phyloP scores from a whole-genome alignment of 1,140 invertebrate species.

The Pygmarrhopalites habei region DNA sequence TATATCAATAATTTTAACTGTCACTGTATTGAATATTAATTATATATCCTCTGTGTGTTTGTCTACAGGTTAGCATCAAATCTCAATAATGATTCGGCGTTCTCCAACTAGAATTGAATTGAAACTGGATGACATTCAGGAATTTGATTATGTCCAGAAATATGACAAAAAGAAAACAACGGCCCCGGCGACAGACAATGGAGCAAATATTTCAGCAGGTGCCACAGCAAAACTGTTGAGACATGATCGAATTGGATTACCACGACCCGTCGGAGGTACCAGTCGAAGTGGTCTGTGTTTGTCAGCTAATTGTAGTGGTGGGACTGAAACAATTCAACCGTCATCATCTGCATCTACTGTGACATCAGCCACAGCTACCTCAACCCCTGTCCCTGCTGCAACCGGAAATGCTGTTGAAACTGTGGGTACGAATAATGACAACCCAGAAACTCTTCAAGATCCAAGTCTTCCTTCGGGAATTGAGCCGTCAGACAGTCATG shows the following conservation, averaged over 20 bases:
- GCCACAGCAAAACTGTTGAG: background rate
- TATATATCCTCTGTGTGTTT: too few relatives aligned
- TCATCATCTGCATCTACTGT: background rate
- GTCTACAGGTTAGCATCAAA: too few relatives aligned
- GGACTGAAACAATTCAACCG: background rate
- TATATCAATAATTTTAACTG: too few relatives aligned
- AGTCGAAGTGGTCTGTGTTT: background rate
- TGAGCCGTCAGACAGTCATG: background rate
- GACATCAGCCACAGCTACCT: background rate
- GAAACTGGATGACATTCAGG: constrained; percentile 65
- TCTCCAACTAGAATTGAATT: constrained; percentile 66
- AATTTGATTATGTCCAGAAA: constrained; percentile 52
- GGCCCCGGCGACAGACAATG: background rate
- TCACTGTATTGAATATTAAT: too few relatives aligned
- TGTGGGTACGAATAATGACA: background rate
- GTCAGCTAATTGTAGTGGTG: background rate
- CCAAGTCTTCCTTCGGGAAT: background rate
- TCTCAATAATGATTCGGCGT: constrained; percentile 64
- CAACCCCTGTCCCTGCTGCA: background rate
- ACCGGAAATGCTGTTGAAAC: background rate
- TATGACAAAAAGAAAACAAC: constrained; percentile 36
- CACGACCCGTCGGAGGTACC: background rate
- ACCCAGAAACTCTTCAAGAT: background rate
- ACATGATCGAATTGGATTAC: constrained; percentile 3
- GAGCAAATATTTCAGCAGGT: background rate